Evolutionary conservation across 2,113 vertebrate species (phyloP), one percentile per base, ranked within the genome.

Genomic region (Osmerus eperlanus): DNA sequence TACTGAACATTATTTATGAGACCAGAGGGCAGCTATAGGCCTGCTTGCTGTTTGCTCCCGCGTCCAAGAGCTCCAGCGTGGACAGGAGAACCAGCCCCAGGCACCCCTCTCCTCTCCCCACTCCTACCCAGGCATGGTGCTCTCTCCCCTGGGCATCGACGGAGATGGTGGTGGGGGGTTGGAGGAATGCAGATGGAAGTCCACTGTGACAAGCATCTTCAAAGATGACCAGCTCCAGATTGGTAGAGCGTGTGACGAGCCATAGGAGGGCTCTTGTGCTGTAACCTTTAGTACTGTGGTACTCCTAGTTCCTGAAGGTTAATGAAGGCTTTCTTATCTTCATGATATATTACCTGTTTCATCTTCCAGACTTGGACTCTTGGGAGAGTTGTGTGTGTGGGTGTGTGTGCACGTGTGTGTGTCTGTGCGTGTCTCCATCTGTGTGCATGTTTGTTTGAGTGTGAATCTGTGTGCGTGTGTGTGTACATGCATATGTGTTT

Each of bases 1-100:
- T 28, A 36, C 16, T 65, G 62, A 41, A 80, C 87, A 92, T 91
- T 91, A 93, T 93, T 93, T 92, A 92, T 92, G 84, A 92, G 86
- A 65, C 62, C 53, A 59, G 70, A 85, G 88, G 84, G 80, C 71
- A 76, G 76, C 79, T 84, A 85, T 81, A 78, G 78, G 83, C 79
- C 78, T 61, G 32, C 65, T 85, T 75, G 72, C 82, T 87, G 82
- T 83, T 89, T 86, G 78, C 83, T 84, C 87, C 87, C 83, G 71
- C 75, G 78, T 80, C 83, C 83, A 79, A 81, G 78, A 86, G 86
- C 83, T 85, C 81, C 78, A 68, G 80, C 81, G 86, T 78, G 86
- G 83, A 77, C 87, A 75, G 76, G 85, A 87, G 84, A 86, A 71
- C 80, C 83, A 86, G 91, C 92, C 92, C 73, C 79, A 86, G 92